Percentiles rank a stretch among this genome's conserved stretches.
These are phyloP conservation scores for Drymonia ruficornis DNA, from an alignment of 2,888 invertebrate species.

Conservation along the genomic window DNA sequence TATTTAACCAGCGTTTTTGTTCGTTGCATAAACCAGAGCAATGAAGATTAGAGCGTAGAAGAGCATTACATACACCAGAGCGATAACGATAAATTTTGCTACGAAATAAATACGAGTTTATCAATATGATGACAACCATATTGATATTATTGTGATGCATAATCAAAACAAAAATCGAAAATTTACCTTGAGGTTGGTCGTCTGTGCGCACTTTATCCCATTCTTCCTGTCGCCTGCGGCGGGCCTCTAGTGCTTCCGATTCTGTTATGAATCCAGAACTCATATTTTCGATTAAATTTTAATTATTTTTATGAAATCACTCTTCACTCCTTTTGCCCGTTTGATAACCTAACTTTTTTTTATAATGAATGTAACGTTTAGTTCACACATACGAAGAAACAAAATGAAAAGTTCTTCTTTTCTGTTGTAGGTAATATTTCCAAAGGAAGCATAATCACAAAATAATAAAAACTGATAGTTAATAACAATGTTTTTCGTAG, in stretches of 20 bases:
- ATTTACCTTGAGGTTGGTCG: constrained; percentile 93
- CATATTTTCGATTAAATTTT: constrained; percentile 78
- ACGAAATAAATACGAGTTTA: constrained; percentile 9
- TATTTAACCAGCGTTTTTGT: too few relatives aligned
- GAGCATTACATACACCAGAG: too few relatives aligned
- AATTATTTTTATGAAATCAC: constrained; percentile 18
- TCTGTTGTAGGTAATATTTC: too few relatives aligned
- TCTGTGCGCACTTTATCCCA: constrained; percentile 98
- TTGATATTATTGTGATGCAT: constrained; percentile 5
- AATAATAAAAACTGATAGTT: too few relatives aligned
- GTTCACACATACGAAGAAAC: not conserved
- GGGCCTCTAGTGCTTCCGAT: constrained; percentile 92
- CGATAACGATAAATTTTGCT: not conserved
- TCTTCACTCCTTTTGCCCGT: constrained; percentile 3
- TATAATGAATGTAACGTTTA: constrained; percentile 3
- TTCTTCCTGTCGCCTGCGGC: constrained; percentile 94
- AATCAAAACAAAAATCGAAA: constrained; percentile 27
- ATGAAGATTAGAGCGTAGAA: too few relatives aligned
- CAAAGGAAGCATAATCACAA: too few relatives aligned
- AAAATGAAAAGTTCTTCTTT: too few relatives aligned
- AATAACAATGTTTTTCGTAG: too few relatives aligned
- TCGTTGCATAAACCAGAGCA: too few relatives aligned
- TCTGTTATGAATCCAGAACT: constrained; percentile 97
- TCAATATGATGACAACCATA: constrained; percentile 28
- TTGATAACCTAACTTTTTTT: constrained; percentile 35